phyloP scores from a whole-genome alignment of 2,797 vertebrate species.

The Platyrinchus mystaceus region DNA sequence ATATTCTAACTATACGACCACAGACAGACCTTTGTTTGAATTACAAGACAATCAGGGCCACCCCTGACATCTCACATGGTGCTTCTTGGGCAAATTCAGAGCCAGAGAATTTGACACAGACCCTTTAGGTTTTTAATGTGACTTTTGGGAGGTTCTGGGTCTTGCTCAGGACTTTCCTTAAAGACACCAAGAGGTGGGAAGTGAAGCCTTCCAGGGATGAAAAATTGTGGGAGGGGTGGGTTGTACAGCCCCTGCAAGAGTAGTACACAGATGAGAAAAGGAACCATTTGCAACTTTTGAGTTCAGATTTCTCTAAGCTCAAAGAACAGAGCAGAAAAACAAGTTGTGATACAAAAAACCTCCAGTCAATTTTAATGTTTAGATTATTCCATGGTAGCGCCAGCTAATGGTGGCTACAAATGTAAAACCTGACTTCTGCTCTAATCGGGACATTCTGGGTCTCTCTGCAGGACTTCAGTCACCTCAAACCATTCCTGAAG shows the following conservation, averaged over 20 bases:
- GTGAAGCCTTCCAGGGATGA: background rate
- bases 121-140: background rate
- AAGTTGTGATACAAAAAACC: background rate
- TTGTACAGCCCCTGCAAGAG: background rate
- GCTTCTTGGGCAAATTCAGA: background rate
- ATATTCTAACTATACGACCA: background rate
- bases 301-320: background rate
- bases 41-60: background rate
- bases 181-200: background rate
- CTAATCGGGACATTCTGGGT: background rate
- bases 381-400: background rate
- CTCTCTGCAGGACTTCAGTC: background rate
- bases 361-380: background rate
- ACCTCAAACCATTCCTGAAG: background rate
- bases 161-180: background rate
- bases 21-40: background rate
- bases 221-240: no score
- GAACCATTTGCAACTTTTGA: background rate
- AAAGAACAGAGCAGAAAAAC: background rate
- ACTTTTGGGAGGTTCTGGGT: background rate
- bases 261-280: background rate
- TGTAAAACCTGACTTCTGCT: background rate
- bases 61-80: background rate
- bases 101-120: background rate
- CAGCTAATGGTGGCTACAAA: background rate